Percentiles rank a stretch among this genome's conserved stretches.
phyloP scores from a whole-genome alignment of 2,888 invertebrate species.

The Atethmia centrago region DNA sequence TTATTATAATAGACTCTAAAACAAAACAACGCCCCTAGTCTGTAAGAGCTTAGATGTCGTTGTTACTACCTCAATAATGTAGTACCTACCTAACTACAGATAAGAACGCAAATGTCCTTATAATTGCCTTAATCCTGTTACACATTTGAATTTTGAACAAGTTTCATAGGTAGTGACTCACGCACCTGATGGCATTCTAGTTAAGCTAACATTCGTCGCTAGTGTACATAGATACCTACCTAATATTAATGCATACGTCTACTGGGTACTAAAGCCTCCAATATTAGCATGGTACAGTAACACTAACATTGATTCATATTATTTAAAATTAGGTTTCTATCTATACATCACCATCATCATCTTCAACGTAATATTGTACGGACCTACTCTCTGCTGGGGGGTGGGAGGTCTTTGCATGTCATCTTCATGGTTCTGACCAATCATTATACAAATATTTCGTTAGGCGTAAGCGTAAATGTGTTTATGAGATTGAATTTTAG shows the following conservation, averaged over 20 bases:
- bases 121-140: slow-evolving; percentile 51
- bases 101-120: slow-evolving; percentile 45
- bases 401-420: no score
- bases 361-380: background rate
- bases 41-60: slow-evolving; percentile 16
- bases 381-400: no score
- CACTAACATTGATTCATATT: background rate
- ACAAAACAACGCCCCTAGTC: background rate
- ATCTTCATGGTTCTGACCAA: no score
- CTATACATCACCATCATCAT: background rate
- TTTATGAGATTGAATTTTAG: background rate
- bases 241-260: slow-evolving; percentile 2
- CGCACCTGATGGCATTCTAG: slow-evolving; percentile 49
- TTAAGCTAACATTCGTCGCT: slow-evolving; percentile 16
- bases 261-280: background rate
- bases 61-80: slow-evolving; percentile 5
- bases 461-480: background rate
- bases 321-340: background rate
- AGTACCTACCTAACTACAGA: slow-evolving; percentile 9
- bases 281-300: background rate
- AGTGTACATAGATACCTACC: background rate
- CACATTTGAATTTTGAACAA: slow-evolving; percentile 55
- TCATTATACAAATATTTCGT: background rate
- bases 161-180: slow-evolving; percentile 55
- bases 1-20: background rate